A percentile compares a stretch with the other conserved stretches of the same genome.
Evolutionary conservation across 1,140 invertebrate species (phyloP).

Genomic region (Drosophila mayri): DNA sequence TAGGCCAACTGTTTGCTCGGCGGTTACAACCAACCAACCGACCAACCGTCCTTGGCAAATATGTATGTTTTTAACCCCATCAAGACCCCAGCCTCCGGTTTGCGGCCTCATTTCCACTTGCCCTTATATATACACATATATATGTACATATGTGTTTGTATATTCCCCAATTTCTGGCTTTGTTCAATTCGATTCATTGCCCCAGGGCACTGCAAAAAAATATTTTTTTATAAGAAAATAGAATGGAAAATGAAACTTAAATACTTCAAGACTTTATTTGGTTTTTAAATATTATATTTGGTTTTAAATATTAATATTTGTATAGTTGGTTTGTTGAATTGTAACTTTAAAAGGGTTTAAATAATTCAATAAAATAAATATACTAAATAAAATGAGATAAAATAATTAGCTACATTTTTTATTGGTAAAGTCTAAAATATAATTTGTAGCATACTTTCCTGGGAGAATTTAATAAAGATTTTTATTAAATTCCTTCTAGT

Average conservation of each 20-base stretch:
- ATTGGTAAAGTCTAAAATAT: too few species aligned
- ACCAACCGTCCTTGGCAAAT: slow-evolving; percentile 61
- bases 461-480: too few species aligned
- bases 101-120: slow-evolving; percentile 23
- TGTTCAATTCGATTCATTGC: slow-evolving; percentile 26
- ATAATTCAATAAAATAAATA: too few species aligned
- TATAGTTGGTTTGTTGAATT: too few species aligned
- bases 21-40: slow-evolving; percentile 50
- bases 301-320: too few species aligned
- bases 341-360: too few species aligned
- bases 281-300: not conserved
- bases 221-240: not conserved
- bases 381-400: too few species aligned
- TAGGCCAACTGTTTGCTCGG: slow-evolving; percentile 74
- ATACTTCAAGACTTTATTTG: not conserved
- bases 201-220: not conserved
- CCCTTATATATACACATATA: not conserved
- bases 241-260: not conserved
- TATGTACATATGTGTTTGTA: not conserved
- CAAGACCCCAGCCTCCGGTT: slow-evolving; percentile 11
- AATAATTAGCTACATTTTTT: too few species aligned
- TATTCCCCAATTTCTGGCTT: slow-evolving; percentile 26
- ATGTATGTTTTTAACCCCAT: slow-evolving; percentile 58
- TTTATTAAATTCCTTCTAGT: too few species aligned
- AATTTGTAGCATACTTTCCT: too few species aligned